A percentile compares a stretch with the other conserved stretches of the same genome.
phyloP scores from a whole-genome alignment of 2,113 vertebrate species.

The Semnornis frantzii region DNA sequence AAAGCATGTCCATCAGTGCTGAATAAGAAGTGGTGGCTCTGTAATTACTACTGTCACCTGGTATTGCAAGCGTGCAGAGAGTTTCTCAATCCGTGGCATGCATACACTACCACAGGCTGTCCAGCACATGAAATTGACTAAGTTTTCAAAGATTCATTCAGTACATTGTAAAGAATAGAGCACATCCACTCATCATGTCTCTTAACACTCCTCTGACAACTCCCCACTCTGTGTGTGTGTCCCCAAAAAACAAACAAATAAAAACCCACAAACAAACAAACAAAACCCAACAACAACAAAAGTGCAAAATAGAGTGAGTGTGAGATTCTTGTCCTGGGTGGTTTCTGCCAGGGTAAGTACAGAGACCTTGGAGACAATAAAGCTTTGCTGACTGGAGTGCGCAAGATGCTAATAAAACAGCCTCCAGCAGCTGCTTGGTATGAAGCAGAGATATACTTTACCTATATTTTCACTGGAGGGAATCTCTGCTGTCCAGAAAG shows the following conservation, averaged over 20 bases:
- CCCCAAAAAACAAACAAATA: too few relatives aligned
- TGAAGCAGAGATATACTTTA: neutral
- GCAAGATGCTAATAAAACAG: neutral
- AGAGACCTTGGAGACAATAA: neutral
- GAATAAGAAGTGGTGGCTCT: neutral
- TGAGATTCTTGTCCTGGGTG: neutral
- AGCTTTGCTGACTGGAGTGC: neutral
- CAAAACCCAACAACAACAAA: too few relatives aligned
- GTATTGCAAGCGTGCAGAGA: neutral
- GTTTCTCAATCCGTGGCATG: neutral
- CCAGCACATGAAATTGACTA: neutral
- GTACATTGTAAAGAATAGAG: neutral
- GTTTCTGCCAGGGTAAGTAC: neutral
- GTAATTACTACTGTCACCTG: neutral
- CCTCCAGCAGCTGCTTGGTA: neutral
- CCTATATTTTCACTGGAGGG: neutral
- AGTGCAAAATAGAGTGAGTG: neutral
- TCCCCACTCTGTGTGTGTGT: too few relatives aligned
- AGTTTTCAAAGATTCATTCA: neutral
- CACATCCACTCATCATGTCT: neutral
- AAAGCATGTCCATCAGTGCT: neutral
- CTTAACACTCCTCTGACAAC: too few relatives aligned
- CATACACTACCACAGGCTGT: neutral
- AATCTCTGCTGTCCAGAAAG: neutral
- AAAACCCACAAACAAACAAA: too few relatives aligned